Base-by-base conservation (phyloP, 2,797 vertebrate genomes). In the Chromis chromis region DNA sequence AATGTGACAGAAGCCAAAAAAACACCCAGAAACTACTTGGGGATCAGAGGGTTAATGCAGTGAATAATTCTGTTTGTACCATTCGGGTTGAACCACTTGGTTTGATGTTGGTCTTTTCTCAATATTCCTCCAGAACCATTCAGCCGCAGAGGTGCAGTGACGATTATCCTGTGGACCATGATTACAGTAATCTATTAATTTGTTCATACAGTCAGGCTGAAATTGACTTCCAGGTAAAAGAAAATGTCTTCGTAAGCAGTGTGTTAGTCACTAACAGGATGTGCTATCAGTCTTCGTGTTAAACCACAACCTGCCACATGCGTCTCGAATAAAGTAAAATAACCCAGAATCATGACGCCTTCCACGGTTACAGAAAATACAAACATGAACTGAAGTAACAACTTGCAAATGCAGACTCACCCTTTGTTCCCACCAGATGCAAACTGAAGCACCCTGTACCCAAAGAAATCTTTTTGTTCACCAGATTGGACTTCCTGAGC, bases 121-220 rank as follows among this genome's bases (percentile, higher is more conserved):
- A 91, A 94, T 49, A 96, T 71, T 33, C 39, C 76, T 25, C 95
- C 95, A 0, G 90, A 81, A 75, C 88, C 92, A 78, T 94, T 94
- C 8, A 61, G 78, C 58, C 74, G 66, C 4, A 94, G 89, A 0
- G 95, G 95, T 16, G 95, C 95, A 44, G 94, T 94, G 53, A 95
- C 82, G 0, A 96, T 53, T 50, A 96, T 76, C 71, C 95, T 96
- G 84, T 52, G 7, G 22, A 84, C 24, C 49, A 73, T 33, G 1
- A 55, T 16, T 0, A 59, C 5, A 48, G 49, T 22, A 4, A 28
- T n/a, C 42, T 19, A 19, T 21, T 6, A 17, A 16, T 22, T 4
- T 39, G 3, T 24, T 27, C 19, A 1, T 56, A 12, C 22, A 27
- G 4, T n/a, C 28, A 48, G 52, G n/a, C 24, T 70, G 24, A 40